Conservation (phyloP, 2,888 invertebrate genomes). For the Thysanoteuthis rhombus region DNA sequence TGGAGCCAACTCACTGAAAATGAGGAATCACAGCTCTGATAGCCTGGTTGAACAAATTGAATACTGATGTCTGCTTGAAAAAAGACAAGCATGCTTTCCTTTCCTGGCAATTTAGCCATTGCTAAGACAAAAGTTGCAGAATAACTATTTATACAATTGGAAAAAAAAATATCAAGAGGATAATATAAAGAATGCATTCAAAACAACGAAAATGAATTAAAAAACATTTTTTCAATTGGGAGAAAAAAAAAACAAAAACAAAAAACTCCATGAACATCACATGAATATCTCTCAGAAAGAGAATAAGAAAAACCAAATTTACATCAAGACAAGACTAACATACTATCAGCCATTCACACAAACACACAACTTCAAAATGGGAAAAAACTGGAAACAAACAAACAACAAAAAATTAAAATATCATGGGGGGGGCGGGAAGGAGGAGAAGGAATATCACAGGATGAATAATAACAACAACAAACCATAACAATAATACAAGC, state of each 20-base stretch:
- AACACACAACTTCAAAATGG: neutral
- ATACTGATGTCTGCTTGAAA: neutral
- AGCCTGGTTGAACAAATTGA: neutral
- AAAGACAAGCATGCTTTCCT: neutral
- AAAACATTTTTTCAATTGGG: neutral
- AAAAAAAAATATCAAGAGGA: too few species aligned
- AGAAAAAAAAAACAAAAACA: neutral
- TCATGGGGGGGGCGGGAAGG: neutral
- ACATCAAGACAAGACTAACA: neutral
- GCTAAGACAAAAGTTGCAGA: neutral
- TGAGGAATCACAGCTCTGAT: neutral
- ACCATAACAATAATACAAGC: neutral
- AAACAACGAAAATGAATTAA: neutral
- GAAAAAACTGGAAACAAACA: neutral
- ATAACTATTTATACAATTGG: neutral
- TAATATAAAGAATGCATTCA: neutral
- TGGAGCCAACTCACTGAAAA: neutral
- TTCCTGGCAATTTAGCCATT: neutral
- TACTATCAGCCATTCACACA: neutral
- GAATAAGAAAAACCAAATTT: neutral
- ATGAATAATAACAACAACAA: neutral
- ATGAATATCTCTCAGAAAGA: neutral
- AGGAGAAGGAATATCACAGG: neutral
- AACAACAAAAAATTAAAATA: neutral
- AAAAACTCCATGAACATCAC: neutral